Evolutionary conservation across 2,888 invertebrate genomes (phyloP).

Genomic region (Dexiosoma caninum): DNA sequence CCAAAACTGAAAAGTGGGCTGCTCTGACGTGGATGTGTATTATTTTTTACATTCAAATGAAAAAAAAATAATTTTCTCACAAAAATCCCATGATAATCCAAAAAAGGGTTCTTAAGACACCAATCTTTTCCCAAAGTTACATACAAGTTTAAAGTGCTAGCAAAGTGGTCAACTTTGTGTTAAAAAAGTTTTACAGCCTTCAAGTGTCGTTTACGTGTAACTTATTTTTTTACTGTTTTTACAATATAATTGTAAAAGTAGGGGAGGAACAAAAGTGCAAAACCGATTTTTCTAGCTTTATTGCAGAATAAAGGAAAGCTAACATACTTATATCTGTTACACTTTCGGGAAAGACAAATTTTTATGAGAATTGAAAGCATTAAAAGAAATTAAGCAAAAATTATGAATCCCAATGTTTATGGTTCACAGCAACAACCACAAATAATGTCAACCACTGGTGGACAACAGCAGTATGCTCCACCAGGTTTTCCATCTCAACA

Average conservation of each 20-base stretch:
- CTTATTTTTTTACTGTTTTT: neutral
- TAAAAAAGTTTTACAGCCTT: constrained; percentile 10
- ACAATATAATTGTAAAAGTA: constrained; percentile 16
- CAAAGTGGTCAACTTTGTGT: neutral
- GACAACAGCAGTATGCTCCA: constrained; percentile 68
- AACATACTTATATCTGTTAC: neutral
- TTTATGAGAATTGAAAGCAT: constrained; percentile 31
- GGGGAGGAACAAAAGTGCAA: constrained; percentile 45
- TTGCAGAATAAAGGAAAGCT: neutral
- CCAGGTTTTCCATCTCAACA: constrained; percentile 59
- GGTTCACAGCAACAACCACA: constrained; percentile 66
- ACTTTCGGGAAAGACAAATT: neutral
- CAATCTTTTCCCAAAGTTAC: neutral
- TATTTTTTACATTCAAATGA: constrained; percentile 57
- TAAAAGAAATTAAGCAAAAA: constrained; percentile 17
- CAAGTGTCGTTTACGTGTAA: constrained; percentile 57
- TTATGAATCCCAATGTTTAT: constrained; percentile 75
- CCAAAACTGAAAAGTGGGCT: constrained; percentile 62
- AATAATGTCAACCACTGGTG: constrained; percentile 39
- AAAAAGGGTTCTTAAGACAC: neutral
- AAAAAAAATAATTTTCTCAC: constrained; percentile 38
- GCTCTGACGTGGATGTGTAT: constrained; percentile 74
- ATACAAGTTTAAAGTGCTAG: neutral
- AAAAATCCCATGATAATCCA: neutral
- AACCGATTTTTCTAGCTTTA: constrained; percentile 39